Evolutionary conservation across 1,140 invertebrate genomes (phyloP), one percentile per base, ranked within the genome.

Genomic region (Brachionus koreanus): DNA sequence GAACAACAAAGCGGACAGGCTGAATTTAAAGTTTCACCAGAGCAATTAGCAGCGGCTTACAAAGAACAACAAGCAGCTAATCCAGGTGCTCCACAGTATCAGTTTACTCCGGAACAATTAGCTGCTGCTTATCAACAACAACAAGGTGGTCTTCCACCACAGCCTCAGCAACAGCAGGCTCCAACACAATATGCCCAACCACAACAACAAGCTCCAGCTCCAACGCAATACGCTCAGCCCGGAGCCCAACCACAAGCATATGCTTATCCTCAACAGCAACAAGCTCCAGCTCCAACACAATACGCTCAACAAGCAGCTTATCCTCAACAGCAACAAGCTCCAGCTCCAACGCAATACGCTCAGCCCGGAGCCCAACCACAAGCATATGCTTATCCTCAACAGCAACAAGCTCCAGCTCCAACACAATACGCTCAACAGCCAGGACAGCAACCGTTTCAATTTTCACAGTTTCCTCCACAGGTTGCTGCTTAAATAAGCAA

Each of bases 41-140:
- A 74, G 25, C 69, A 74, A 46, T 43, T 74, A 74, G 69, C 69
- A 12, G 65, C 65, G 2, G 65, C 65, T 69, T 69, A 69, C 19
- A 69, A 39, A 39, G 65, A 69, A 39, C 65, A 69, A 69, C 65
- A 69, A 39, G 65, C 35, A 2, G 35, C 33, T 39, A 69, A 65
- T 65, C 63, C 25, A 65, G 63, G 63, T 33, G 63, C 25, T 37
- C 63, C 25, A 0, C 25, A 65, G 16, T 65, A 65, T 65, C 63
- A 65, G 33, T 65, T 65, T 37, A 33, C 63, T 33, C 63, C 63
- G 12, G 63, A 65, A 65, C 63, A 65, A 33, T 65, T 65, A 12
- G 63, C 63, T n/a, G 25, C 33, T 13, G 63, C 63, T 65, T 65
- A 65, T 65, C 25, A 33, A 33, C 63, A 65, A 6, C 63, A 33